Conservation (phyloP, 2,113 vertebrate species). For the Rostratula benghalensis region DNA sequence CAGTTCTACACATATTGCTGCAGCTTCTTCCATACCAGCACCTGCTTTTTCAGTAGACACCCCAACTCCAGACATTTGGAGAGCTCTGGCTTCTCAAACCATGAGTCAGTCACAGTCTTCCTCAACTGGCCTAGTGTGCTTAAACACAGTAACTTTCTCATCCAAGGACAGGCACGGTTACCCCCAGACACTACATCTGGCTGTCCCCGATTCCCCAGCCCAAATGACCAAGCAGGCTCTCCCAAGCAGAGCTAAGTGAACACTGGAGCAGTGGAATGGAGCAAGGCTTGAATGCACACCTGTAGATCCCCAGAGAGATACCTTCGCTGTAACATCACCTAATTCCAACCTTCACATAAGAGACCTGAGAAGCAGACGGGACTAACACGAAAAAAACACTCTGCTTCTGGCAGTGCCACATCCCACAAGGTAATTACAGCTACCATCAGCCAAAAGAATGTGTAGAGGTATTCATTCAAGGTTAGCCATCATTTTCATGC, state of each 20-base stretch:
- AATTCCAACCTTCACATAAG: not conserved
- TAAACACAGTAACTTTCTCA: not conserved
- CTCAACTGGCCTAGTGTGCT: not conserved
- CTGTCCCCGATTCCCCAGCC: not conserved
- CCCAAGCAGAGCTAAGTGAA: not conserved
- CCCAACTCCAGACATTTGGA: not conserved
- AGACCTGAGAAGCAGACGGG: slow-evolving; percentile 12
- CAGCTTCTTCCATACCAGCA: not conserved
- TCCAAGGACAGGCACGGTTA: not conserved
- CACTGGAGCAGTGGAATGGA: not conserved
- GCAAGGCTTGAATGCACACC: not conserved
- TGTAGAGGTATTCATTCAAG: not conserved
- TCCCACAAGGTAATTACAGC: slow-evolving; percentile 10
- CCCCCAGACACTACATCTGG: not conserved
- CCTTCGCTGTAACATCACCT: not conserved
- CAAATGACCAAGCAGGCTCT: not conserved
- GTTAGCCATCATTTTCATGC: not conserved
- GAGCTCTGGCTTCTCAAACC: not conserved
- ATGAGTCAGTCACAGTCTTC: not conserved
- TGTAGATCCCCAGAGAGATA: slow-evolving; percentile 11
- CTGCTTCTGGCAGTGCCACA: slow-evolving; percentile 8
- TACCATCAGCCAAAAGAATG: slow-evolving; percentile 25
- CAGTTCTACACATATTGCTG: not conserved
- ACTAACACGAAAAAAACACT: not conserved
- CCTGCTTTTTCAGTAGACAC: not conserved